Evolutionary conservation across 2,888 invertebrate species (phyloP).

Genomic region (Scaptomyza flava): DNA sequence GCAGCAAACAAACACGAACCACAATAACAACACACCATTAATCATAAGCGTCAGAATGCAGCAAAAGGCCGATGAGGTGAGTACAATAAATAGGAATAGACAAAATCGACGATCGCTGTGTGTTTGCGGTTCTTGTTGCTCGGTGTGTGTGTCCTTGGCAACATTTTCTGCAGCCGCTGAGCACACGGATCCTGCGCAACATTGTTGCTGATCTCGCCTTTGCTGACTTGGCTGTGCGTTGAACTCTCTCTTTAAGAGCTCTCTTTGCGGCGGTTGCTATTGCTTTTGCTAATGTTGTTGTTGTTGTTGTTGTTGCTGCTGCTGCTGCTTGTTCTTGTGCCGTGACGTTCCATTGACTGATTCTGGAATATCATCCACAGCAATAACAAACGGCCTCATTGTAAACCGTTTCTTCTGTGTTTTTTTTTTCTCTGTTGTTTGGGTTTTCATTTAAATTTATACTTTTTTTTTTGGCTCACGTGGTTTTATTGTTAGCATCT

Average conservation of each 20-base stretch:
- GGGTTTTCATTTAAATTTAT: conserved; percentile 69
- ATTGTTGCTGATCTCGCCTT: conserved; percentile 36
- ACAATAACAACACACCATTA: conserved; percentile 4
- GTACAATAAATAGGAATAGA: conserved; percentile 20
- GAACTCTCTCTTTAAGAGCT: conserved; percentile 37
- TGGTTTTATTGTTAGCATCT: conserved; percentile 26
- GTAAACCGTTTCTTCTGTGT: conserved; percentile 39
- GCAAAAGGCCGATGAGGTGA: conserved; percentile 70
- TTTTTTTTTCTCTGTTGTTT: conserved; percentile 37
- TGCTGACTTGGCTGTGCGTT: conserved; percentile 33
- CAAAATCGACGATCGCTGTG: not conserved
- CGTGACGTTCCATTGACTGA: conserved; percentile 76
- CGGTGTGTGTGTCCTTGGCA: conserved; percentile 22
- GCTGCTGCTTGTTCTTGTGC: conserved; percentile 58
- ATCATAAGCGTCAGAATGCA: conserved; percentile 54
- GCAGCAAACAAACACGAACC: conserved; percentile 26
- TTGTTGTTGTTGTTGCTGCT: conserved; percentile 17
- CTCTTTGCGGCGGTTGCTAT: conserved; percentile 12
- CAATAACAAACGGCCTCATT: conserved; percentile 52
- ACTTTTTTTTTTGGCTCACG: conserved; percentile 33
- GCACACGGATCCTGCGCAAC: conserved; percentile 33
- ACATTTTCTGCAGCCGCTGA: conserved; percentile 28
- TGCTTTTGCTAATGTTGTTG: conserved; percentile 6
- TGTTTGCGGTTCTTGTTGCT: conserved; percentile 1
- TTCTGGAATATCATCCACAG: conserved; percentile 56